Conservation (phyloP, 2,113 vertebrate species). For the Sisor rabdophorus region DNA sequence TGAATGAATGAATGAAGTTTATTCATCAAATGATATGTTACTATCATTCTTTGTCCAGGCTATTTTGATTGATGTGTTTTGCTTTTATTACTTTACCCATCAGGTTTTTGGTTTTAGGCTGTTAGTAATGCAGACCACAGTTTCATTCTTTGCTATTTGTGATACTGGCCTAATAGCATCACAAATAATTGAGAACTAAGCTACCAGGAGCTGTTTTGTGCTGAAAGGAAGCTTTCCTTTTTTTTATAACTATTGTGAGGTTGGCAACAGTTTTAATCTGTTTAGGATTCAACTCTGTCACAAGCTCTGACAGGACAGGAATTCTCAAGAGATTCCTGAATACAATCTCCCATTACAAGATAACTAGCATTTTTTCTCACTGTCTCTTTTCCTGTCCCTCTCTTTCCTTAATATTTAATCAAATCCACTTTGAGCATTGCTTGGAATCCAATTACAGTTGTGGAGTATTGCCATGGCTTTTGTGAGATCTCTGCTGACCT, state of each 20-base stretch:
- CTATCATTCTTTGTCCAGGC: neutral
- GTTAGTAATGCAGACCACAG: neutral
- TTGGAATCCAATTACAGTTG: slow-evolving; percentile 45
- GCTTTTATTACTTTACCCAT: neutral
- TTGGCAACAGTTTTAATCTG: slow-evolving; percentile 7
- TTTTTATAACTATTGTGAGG: slow-evolving; percentile 6
- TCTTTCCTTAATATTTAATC: slow-evolving; percentile 18
- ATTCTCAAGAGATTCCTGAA: slow-evolving; percentile 13
- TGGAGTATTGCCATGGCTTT: slow-evolving; percentile 20
- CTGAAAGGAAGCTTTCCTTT: neutral
- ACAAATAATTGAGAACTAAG: neutral
- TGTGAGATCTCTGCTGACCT: slow-evolving; percentile 34
- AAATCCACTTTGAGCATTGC: slow-evolving; percentile 22
- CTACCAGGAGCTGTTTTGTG: neutral
- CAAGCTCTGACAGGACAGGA: neutral
- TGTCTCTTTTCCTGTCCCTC: neutral
- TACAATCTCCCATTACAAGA: slow-evolving; percentile 22
- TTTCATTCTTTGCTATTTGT: neutral
- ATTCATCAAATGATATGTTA: too few relatives aligned
- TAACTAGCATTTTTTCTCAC: slow-evolving; percentile 1
- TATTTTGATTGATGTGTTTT: neutral
- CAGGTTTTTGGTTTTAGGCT: neutral
- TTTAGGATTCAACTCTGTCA: slow-evolving; percentile 38
- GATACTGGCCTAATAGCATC: neutral
- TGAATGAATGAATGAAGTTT: too few relatives aligned